Evolutionary conservation across 2,797 vertebrate species (phyloP), one percentile per base, ranked within the genome.

Genomic region (Poecilia velifera): DNA sequence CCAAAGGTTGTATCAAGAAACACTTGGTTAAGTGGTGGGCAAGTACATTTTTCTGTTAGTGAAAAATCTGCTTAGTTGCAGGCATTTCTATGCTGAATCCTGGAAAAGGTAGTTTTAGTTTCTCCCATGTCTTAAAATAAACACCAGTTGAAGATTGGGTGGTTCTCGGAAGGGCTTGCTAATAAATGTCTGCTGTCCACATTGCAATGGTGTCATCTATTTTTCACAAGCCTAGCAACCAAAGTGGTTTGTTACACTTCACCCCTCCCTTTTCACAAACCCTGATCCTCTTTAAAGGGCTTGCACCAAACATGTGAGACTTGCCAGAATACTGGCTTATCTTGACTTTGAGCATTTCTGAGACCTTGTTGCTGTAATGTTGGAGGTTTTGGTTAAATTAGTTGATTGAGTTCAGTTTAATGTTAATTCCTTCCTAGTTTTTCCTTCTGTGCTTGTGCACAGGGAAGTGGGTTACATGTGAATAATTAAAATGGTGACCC

Each of bases 171-270:
- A 76, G 88, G 85, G 87, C 81, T 81, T 92, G 84, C 79, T 89
- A 90, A 92, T 91, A 81, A 90, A 88, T 90, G 78, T 83, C 85
- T 83, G 36, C 47, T 51, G 86, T 79, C 68, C 72, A 72, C 55
- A 36, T 78, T 80, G 82, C 41, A 1, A 84, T 55, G 78, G 59
- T 82, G 55, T 88, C 89, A 92, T 95, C 85, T 92, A 94, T 94
- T 91, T 95, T 95, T 94, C 79, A 94, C 51, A 73, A 89, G 76
- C 78, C 39, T 55, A 84, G 82, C 77, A 89, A 74, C 78, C 76
- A 31, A 73, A 88, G 79, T 76, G 81, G 77, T 76, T 84, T 79
- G 73, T 82, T 72, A 43, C 49, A 64, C 31, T 57, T 22, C 49
- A 53, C 43, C 64, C 78, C 78, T 71, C 62, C 79, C 43, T 55